Evolutionary conservation across 2,888 invertebrate species (phyloP), one percentile per base, ranked within the genome.

Genomic region (Trichacis sp.): DNA sequence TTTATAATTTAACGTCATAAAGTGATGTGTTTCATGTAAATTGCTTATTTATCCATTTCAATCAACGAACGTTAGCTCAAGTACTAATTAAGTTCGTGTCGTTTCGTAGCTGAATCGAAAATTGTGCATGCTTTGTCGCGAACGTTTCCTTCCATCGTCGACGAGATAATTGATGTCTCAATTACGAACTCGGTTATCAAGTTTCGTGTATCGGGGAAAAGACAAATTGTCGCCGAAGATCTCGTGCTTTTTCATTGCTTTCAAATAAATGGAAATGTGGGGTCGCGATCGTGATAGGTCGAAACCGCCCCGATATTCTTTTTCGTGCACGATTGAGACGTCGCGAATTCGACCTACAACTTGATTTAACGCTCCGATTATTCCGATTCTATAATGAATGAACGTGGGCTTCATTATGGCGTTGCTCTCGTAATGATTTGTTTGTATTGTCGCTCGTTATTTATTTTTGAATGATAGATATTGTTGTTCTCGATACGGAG

Each of bases 291-390:
- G 33, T 33, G 33, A 33, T 33, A n/a, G 33, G 33, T 33, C 33
- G n/a, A 33, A 33, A 33, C 9, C 9, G 8, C 33, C n/a, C n/a
- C 33, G 33, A n/a, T 33, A 24, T 24, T 8, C 2, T n/a, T 33
- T 33, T 33, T 9, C 11, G 33, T 11, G n/a, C 33, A 33, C 33
- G 33, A 33, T 33, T n/a, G n/a, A 33, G 33, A 33, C 33, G 33
- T 33, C 33, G n/a, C n/a, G n/a, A n/a, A n/a, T 33, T n/a, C n/a
- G 33, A 33, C 33, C 33, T 33, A 33, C 33, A n/a, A 33, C 33
- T 33, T 33, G 11, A 33, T 11, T 6, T 3, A n/a, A 6, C 24
- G 33, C 2, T 6, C n/a, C 33, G 2, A 24, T 24, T 24, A 8
- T 24, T 24, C 8, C 24, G 24, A 24, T 24, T 24, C 4, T 5